A percentile compares a stretch with the other conserved stretches of the same genome.
These are phyloP conservation scores for Corythornis vintsioides DNA, from an alignment of 2,113 vertebrate genomes.

Conservation along the genomic window DNA sequence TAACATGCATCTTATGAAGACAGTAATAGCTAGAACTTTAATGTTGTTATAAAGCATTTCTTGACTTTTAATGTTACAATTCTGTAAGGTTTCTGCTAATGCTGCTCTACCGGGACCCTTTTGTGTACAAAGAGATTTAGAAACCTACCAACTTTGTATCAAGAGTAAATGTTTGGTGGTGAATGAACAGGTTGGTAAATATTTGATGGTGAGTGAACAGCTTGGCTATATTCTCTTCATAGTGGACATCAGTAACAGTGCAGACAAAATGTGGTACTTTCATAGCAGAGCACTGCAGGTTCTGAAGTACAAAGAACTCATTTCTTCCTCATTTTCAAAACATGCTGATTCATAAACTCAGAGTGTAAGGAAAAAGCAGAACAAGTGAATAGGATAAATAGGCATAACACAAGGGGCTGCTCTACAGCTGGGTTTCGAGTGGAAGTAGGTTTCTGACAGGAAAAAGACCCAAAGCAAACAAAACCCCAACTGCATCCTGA, in stretches of 20 bases:
- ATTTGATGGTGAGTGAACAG: background rate
- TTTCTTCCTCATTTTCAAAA: background rate
- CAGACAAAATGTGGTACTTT: background rate
- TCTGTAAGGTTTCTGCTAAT: background rate
- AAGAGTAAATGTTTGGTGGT: background rate
- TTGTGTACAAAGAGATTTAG: background rate
- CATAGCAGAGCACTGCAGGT: background rate
- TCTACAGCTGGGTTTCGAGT: background rate
- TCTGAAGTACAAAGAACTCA: background rate
- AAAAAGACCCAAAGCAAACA: background rate
- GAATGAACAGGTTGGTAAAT: background rate
- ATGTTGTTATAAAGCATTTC: slow-evolving; percentile 2
- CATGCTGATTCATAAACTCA: background rate
- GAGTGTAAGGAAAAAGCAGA: background rate
- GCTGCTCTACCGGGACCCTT: background rate
- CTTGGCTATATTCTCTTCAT: background rate
- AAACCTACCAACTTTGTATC: background rate
- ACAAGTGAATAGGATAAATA: background rate
- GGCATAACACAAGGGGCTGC: background rate
- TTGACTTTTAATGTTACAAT: background rate
- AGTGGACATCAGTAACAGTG: background rate
- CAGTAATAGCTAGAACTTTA: background rate
- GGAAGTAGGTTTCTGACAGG: background rate
- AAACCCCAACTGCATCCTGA: background rate
- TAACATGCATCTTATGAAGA: background rate